Evolutionary conservation across 2,888 invertebrate species (phyloP).

Genomic region (Terebella lapidaria): DNA sequence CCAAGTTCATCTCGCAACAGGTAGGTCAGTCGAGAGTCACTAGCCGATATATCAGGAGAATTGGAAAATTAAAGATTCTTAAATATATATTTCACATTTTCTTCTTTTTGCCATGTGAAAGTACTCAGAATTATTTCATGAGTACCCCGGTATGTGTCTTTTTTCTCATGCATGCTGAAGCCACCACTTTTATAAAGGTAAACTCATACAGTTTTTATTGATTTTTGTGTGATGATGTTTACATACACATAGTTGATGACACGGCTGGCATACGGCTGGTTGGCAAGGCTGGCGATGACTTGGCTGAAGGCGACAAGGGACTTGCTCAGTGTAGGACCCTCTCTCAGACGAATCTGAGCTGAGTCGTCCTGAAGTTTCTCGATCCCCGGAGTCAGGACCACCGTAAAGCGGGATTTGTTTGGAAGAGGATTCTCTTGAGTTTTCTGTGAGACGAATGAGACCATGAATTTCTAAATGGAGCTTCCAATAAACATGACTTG

Average conservation of each 20-base stretch:
- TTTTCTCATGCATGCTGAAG: background rate
- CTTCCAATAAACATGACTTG: too few species aligned
- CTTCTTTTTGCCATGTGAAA: background rate
- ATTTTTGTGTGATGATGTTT: background rate
- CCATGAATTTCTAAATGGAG: background rate
- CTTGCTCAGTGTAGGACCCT: slow-evolving; percentile 38
- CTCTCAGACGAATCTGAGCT: slow-evolving; percentile 31
- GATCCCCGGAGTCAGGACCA: slow-evolving; percentile 42
- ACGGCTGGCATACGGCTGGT: slow-evolving; percentile 41
- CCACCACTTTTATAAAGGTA: background rate
- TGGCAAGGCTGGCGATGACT: slow-evolving; percentile 37
- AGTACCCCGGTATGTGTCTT: background rate
- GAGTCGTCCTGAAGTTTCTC: slow-evolving; percentile 39
- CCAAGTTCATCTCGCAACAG: slow-evolving; percentile 45
- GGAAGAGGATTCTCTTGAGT: slow-evolving; percentile 30
- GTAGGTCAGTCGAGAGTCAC: slow-evolving; percentile 42
- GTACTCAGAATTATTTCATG: background rate
- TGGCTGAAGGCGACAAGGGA: slow-evolving; percentile 35
- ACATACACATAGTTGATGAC: slow-evolving; percentile 43
- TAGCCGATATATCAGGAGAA: slow-evolving; percentile 13
- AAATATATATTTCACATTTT: background rate
- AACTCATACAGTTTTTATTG: too few species aligned
- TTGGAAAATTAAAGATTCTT: background rate
- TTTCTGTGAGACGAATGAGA: background rate
- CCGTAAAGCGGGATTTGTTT: slow-evolving; percentile 41